phyloP scores from a whole-genome alignment of 2,888 invertebrate species.

The Petrophora chlorosata region DNA sequence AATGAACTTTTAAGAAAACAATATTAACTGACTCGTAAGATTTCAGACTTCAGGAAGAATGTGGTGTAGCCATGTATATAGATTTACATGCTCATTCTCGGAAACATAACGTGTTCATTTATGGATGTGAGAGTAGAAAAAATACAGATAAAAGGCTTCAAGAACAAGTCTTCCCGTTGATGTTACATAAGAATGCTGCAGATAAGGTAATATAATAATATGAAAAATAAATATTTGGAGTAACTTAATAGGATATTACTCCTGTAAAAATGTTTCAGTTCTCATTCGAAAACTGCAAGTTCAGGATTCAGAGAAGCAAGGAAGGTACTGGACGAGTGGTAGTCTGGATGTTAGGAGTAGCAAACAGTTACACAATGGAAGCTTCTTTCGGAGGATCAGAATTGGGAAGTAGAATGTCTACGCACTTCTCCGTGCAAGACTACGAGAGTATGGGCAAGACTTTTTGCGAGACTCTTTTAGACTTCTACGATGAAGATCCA shows the following conservation, averaged over 20 bases:
- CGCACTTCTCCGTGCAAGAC: slow-evolving; percentile 91
- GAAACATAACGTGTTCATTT: slow-evolving; percentile 97
- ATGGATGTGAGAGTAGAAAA: slow-evolving; percentile 95
- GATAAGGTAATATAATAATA: slow-evolving; percentile 86
- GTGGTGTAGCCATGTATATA: slow-evolving; percentile 95
- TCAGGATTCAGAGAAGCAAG: slow-evolving; percentile 95
- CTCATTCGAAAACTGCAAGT: slow-evolving; percentile 96
- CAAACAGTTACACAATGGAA: slow-evolving; percentile 97
- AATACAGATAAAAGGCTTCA: slow-evolving; percentile 90
- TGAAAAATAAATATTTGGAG: not conserved
- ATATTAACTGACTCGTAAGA: slow-evolving; percentile 22
- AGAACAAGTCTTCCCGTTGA: slow-evolving; percentile 96
- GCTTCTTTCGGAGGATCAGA: slow-evolving; percentile 97
- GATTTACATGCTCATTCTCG: slow-evolving; percentile 98
- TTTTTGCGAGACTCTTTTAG: slow-evolving; percentile 96
- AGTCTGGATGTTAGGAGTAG: slow-evolving; percentile 97
- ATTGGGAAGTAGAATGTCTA: slow-evolving; percentile 90
- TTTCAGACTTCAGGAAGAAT: slow-evolving; percentile 92
- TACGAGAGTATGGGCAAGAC: slow-evolving; percentile 90
- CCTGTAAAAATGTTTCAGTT: slow-evolving; percentile 84
- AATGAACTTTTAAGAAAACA: slow-evolving; percentile 15
- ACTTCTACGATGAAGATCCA: slow-evolving; percentile 94
- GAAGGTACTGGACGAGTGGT: slow-evolving; percentile 97
- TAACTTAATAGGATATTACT: not conserved
- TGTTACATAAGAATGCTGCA: slow-evolving; percentile 96